Conservation (phyloP, 2,888 invertebrate genomes). For the Epinotia bilunana region DNA sequence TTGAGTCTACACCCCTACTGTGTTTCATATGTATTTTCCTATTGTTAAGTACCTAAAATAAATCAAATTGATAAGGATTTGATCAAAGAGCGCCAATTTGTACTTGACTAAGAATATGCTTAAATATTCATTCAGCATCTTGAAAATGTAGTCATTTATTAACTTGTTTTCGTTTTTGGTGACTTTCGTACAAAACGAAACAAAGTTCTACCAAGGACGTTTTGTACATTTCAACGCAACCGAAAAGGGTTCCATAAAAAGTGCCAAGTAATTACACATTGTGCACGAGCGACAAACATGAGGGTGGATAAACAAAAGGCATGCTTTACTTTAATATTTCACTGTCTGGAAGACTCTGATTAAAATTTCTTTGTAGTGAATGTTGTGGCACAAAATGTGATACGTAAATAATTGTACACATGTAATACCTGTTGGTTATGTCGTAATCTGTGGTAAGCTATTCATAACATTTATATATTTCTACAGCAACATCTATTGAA, state of each 20-base stretch:
- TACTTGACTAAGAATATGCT: too few relatives aligned
- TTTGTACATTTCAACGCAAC: conserved; percentile 41
- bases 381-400: neutral
- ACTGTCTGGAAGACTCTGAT: conserved; percentile 57
- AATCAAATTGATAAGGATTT: too few relatives aligned
- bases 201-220: conserved; percentile 16
- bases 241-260: conserved; percentile 58
- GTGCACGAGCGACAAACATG: conserved; percentile 54
- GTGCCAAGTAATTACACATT: conserved; percentile 72
- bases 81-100: too few relatives aligned
- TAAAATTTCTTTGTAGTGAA: conserved; percentile 39
- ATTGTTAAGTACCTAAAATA: too few relatives aligned
- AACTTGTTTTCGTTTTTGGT: neutral
- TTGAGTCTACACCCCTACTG: too few relatives aligned
- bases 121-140: neutral
- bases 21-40: too few relatives aligned
- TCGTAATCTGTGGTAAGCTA: too few relatives aligned
- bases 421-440: too few relatives aligned
- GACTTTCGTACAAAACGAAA: conserved; percentile 14
- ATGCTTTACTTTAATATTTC: conserved; percentile 78
- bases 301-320: conserved; percentile 65
- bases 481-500: too few relatives aligned
- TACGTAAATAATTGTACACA: neutral
- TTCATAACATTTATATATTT: too few relatives aligned
- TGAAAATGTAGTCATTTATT: neutral